Percentiles rank a stretch among this genome's conserved stretches.
phyloP scores from a whole-genome alignment of 2,797 vertebrate species.

The Artibeus jamaicensis region DNA sequence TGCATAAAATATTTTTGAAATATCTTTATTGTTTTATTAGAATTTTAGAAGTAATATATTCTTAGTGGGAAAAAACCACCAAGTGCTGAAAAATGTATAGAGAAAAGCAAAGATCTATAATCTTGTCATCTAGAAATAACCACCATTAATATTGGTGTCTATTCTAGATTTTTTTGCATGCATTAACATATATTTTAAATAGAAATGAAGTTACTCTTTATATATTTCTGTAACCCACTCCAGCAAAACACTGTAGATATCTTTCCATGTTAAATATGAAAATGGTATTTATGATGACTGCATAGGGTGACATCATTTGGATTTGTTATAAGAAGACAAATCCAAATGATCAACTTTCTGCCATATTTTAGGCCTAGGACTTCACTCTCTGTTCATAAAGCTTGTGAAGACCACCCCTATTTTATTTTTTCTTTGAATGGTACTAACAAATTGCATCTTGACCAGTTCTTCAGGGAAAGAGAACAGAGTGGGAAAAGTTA shows the following conservation, averaged over 20 bases:
- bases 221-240: background rate
- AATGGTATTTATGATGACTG: background rate
- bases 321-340: background rate
- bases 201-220: background rate
- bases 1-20: background rate
- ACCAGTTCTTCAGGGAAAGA: background rate
- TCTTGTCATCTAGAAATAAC: background rate
- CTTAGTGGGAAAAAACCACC: background rate
- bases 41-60: background rate
- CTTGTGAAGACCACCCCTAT: background rate
- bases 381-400: background rate
- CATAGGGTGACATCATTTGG: background rate
- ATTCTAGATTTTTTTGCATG: background rate
- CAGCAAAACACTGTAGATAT: background rate
- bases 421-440: background rate
- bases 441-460: background rate
- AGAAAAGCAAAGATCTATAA: background rate
- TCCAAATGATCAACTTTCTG: background rate
- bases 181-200: background rate
- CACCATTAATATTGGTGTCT: background rate
- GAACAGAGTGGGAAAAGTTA: background rate
- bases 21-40: background rate
- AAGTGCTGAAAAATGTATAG: background rate
- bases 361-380: background rate
- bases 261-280: constrained; percentile 19